Evolutionary conservation across 2,797 vertebrate species (phyloP).

Genomic region (Serranus cabrilla): DNA sequence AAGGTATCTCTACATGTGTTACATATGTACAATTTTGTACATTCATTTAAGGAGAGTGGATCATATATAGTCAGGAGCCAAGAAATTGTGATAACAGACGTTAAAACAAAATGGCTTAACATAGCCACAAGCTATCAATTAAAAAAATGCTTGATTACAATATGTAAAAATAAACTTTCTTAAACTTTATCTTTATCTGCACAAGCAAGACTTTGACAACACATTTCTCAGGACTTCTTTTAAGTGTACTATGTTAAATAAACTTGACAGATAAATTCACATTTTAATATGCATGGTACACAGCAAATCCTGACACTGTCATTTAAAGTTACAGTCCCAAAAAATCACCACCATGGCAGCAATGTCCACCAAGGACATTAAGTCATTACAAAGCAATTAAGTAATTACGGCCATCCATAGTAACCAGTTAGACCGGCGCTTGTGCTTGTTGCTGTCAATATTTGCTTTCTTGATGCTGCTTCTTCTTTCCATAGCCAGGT

Average conservation of each 20-base stretch:
- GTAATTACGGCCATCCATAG: slow-evolving; percentile 29
- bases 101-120: no score
- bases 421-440: slow-evolving; percentile 33
- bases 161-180: no score
- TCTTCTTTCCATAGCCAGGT: neutral
- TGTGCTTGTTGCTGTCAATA: slow-evolving; percentile 28
- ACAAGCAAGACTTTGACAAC: no score
- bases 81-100: no score
- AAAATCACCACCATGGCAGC: slow-evolving; percentile 3
- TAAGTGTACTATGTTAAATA: neutral
- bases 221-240: neutral
- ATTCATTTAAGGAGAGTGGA: no score
- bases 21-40: no score
- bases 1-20: no score
- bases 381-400: slow-evolving; percentile 34
- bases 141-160: no score
- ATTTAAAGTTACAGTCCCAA: neutral
- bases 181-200: no score
- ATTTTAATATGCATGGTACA: neutral
- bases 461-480: slow-evolving; percentile 19
- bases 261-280: no score
- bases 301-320: neutral
- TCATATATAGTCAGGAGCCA: no score
- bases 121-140: no score
- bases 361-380: slow-evolving; percentile 12